A percentile compares a stretch with the other conserved stretches of the same genome.
Conservation (phyloP, 92 coral and sea anemone species). For the Heliopora coerulea region DNA sequence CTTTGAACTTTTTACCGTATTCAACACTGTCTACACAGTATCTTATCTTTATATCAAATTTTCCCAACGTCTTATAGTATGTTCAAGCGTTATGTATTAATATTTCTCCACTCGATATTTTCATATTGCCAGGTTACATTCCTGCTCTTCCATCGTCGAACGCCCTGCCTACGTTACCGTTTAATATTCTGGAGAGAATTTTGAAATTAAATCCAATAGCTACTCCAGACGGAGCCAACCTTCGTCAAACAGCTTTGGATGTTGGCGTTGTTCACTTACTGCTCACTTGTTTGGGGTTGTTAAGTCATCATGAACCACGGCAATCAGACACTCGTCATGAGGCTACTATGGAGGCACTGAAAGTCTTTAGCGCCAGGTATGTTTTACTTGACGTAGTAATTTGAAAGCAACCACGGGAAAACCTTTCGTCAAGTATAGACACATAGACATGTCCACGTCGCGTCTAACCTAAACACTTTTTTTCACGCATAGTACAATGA, state of each 20-base stretch:
- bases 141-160: constrained; percentile 69
- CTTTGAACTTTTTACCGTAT: too few species aligned
- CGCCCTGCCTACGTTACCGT: constrained; percentile 84
- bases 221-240: constrained; percentile 50
- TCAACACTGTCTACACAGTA: too few species aligned
- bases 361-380: constrained; percentile 84
- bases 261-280: constrained; percentile 87
- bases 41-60: too few species aligned
- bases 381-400: too few species aligned
- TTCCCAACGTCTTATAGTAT: too few species aligned
- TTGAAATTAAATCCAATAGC: constrained; percentile 66
- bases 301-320: constrained; percentile 93
- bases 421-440: too few species aligned
- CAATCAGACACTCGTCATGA: constrained; percentile 64
- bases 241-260: constrained; percentile 72
- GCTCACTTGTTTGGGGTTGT: constrained; percentile 83
- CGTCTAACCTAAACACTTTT: too few species aligned
- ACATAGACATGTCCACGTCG: too few species aligned
- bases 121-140: constrained; percentile 57
- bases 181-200: constrained; percentile 67
- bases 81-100: background rate
- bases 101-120: background rate
- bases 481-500: too few species aligned
- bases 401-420: too few species aligned
- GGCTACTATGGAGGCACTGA: constrained; percentile 75